Evolutionary conservation across 2,113 vertebrate genomes (phyloP).

Genomic region (Ascaphus truei): DNA sequence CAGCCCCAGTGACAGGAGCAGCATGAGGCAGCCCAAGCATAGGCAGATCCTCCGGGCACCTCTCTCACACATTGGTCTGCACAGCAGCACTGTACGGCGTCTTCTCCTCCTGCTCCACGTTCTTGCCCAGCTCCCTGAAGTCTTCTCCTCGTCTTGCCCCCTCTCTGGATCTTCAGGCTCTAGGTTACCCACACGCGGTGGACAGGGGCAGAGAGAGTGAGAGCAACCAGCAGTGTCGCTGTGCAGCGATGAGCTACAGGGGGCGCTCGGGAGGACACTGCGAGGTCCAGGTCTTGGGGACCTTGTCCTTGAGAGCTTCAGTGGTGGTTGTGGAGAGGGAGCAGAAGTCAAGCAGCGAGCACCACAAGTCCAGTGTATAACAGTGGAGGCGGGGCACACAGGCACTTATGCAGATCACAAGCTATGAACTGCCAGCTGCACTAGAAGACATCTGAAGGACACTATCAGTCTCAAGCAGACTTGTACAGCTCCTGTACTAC

Average conservation of each 20-base stretch:
- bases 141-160: neutral
- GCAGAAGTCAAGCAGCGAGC: neutral
- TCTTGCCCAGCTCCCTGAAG: neutral
- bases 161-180: neutral
- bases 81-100: neutral
- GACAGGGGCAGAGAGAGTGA: slow-evolving; percentile 30
- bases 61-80: slow-evolving; percentile 28
- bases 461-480: slow-evolving; percentile 1
- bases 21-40: slow-evolving; percentile 58
- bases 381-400: neutral
- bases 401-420: neutral
- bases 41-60: slow-evolving; percentile 42
- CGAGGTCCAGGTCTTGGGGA: neutral
- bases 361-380: neutral
- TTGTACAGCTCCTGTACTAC: neutral
- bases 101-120: neutral
- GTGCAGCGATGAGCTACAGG: neutral
- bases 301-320: neutral
- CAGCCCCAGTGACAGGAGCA: slow-evolving; percentile 67
- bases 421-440: too few species aligned
- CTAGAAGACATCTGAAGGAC: slow-evolving; percentile 19
- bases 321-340: neutral
- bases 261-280: slow-evolving; percentile 16
- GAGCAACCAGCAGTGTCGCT: neutral
- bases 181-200: too few species aligned